A percentile compares a stretch with the other conserved stretches of the same genome.
Conservation (phyloP, 92 coral and sea anemone species). For the Ricordea florida region DNA sequence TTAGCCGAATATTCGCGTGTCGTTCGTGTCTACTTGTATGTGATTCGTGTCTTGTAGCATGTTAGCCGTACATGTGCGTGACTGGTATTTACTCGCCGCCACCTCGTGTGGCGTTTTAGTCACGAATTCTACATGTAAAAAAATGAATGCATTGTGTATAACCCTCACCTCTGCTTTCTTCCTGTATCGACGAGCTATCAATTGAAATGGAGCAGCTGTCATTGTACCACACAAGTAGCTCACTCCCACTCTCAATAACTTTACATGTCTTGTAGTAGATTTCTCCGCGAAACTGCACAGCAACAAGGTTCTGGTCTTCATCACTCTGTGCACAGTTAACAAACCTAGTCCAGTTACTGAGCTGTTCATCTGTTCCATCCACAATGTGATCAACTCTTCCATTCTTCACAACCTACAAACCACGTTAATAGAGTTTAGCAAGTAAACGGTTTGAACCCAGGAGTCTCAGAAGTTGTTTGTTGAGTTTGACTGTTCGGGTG, state of each 20-base stretch:
- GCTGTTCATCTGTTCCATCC: slow-evolving; percentile 32
- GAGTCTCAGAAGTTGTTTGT: no score
- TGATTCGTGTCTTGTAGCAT: no score
- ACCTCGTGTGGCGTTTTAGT: no score
- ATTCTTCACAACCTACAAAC: slow-evolving; percentile 7
- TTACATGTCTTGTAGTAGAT: slow-evolving; percentile 21
- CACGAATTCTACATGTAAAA: no score
- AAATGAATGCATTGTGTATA: no score
- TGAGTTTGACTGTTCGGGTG: no score
- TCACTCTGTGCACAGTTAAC: slow-evolving; percentile 29
- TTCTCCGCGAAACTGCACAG: slow-evolving; percentile 22
- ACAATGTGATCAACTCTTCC: not conserved
- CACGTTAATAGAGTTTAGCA: no score
- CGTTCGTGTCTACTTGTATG: no score
- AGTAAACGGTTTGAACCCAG: no score
- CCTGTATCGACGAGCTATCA: slow-evolving; percentile 11
- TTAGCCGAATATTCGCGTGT: no score
- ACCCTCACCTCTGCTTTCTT: slow-evolving; percentile 3
- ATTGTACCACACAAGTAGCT: slow-evolving; percentile 30
- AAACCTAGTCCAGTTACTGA: slow-evolving; percentile 44
- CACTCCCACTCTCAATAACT: slow-evolving; percentile 14
- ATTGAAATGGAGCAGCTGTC: not conserved
- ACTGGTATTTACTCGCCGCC: no score
- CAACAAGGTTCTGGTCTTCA: slow-evolving; percentile 28
- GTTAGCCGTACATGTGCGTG: no score